These are phyloP conservation scores for Gallinago jamesoni DNA, from an alignment of 2,113 vertebrate species.

Conservation along the genomic window DNA sequence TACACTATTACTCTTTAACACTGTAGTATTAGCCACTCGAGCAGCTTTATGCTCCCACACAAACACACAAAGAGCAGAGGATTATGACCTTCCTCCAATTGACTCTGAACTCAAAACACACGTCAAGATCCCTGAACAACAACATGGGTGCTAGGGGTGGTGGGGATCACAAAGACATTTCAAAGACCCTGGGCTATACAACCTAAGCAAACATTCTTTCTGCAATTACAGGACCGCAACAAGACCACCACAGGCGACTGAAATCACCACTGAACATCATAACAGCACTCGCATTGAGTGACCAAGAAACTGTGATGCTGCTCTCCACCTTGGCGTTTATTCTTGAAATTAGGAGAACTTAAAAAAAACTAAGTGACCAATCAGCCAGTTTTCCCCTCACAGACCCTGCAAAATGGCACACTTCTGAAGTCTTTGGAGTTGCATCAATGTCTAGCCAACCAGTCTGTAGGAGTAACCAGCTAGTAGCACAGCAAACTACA, in stretches of 20 bases:
- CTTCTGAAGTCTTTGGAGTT: neutral
- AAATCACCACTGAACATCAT: rapidly evolving
- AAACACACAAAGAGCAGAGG: neutral
- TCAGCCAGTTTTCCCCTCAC: neutral
- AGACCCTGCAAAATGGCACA: neutral
- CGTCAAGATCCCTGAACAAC: neutral
- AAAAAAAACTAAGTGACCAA: neutral
- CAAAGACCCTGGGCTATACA: neutral
- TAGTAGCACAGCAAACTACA: neutral
- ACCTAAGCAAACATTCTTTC: neutral
- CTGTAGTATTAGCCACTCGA: neutral
- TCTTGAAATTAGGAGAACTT: neutral
- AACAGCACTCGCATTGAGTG: too few species aligned
- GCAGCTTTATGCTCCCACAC: neutral
- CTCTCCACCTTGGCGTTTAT: neutral
- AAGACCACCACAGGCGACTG: neutral
- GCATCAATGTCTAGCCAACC: neutral
- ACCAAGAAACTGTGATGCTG: neutral
- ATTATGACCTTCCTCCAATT: neutral
- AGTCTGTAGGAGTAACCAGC: neutral
- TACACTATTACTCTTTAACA: neutral
- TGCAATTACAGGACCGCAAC: neutral
- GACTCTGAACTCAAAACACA: neutral
- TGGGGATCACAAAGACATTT: neutral
- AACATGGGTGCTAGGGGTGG: neutral